Conservation (phyloP, 1,140 invertebrate species). For the Listronotus oregonensis region DNA sequence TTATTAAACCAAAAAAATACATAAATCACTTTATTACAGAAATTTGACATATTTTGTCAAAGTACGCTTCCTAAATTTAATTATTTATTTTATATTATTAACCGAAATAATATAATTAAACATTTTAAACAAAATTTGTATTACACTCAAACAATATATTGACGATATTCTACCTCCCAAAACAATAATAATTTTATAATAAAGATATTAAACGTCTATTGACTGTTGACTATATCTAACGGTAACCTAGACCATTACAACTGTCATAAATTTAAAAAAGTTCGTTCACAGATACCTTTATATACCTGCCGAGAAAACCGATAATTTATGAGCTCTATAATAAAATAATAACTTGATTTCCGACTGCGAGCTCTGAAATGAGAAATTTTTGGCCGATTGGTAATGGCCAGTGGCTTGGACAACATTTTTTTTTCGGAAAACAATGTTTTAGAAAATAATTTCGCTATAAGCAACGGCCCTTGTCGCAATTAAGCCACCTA, state of each 20-base stretch:
- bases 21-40: too few relatives aligned
- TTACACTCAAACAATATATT: too few relatives aligned
- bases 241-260: conserved; percentile 29
- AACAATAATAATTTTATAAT: conserved; percentile 6
- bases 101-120: too few relatives aligned
- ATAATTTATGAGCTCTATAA: conserved; percentile 33
- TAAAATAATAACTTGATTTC: conserved; percentile 36
- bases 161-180: background rate
- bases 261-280: conserved; percentile 34
- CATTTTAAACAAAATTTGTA: too few relatives aligned
- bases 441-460: too few relatives aligned
- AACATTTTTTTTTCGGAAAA: too few relatives aligned
- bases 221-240: conserved; percentile 27
- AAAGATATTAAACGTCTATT: conserved; percentile 20
- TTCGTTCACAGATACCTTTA: conserved; percentile 36
- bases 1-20: too few relatives aligned
- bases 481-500: too few relatives aligned
- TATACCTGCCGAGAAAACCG: conserved; percentile 29
- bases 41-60: too few relatives aligned
- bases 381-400: conserved; percentile 13
- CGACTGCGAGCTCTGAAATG: conserved; percentile 5
- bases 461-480: too few relatives aligned
- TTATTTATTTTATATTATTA: too few relatives aligned
- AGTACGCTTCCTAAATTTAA: too few relatives aligned
- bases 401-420: conserved; percentile 10